These are phyloP conservation scores for Lerema accius DNA, from an alignment of 1,140 invertebrate species.

Conservation along the genomic window DNA sequence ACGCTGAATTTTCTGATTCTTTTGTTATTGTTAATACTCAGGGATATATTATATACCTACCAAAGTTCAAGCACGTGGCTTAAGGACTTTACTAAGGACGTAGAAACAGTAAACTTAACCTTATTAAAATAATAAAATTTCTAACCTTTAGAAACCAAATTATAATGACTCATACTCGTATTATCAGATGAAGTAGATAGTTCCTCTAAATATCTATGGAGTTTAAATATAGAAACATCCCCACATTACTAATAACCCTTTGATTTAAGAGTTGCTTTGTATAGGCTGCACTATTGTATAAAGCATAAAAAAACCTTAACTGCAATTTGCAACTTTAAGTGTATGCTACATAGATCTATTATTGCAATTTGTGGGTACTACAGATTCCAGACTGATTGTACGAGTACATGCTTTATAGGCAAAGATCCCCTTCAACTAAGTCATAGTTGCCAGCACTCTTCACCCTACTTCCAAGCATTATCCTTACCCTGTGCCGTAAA, in stretches of 20 bases:
- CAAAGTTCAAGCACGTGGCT: too few species aligned
- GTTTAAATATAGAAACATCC: background rate
- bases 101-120: too few species aligned
- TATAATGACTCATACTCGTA: too few species aligned
- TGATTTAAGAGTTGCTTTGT: background rate
- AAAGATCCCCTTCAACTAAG: conserved; percentile 6
- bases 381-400: background rate
- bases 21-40: too few species aligned
- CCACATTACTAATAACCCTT: background rate
- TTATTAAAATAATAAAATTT: too few species aligned
- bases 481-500: conserved; percentile 25
- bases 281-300: too few species aligned
- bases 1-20: too few species aligned
- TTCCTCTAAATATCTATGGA: too few species aligned
- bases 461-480: conserved; percentile 15
- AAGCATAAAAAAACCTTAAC: background rate
- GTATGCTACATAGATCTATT: background rate
- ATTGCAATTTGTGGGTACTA: background rate
- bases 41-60: too few species aligned
- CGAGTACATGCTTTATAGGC: background rate
- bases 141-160: too few species aligned
- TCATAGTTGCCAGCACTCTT: conserved; percentile 19
- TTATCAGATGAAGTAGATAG: too few species aligned
- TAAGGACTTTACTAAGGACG: too few species aligned
- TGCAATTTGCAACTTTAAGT: background rate